phyloP scores from a whole-genome alignment of 37 sponge, comb jelly and placozoan species.

The Ianthella basta region DNA sequence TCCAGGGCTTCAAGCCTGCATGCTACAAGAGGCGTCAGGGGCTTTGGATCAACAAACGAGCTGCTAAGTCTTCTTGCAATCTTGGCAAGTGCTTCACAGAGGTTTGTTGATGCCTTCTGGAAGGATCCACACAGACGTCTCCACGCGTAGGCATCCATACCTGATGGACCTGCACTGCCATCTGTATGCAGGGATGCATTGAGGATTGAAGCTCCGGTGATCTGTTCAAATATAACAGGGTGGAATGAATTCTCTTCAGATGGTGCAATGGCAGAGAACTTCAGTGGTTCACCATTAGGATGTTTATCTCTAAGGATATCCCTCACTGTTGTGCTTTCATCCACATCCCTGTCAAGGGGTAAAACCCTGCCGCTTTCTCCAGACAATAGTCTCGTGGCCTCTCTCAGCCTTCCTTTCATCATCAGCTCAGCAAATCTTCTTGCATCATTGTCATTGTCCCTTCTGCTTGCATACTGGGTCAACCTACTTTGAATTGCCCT shows the following conservation, averaged over 20 bases:
- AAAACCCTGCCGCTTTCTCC: background rate
- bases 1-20: too few relatives aligned
- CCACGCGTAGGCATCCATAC: background rate
- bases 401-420: background rate
- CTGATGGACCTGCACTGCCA: constrained; percentile 12
- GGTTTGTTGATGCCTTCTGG: background rate
- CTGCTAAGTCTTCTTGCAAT: background rate
- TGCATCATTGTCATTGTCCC: constrained; percentile 2
- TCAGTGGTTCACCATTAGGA: background rate
- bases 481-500: background rate
- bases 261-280: background rate
- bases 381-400: constrained; percentile 12
- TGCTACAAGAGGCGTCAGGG: background rate
- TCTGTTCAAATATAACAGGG: constrained; percentile 2
- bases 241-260: background rate
- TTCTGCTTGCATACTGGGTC: background rate
- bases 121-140: background rate
- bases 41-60: background rate
- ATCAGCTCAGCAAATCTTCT: background rate
- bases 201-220: background rate
- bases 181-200: background rate
- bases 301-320: background rate
- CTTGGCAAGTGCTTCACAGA: background rate
- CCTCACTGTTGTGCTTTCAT: background rate
- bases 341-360: background rate